Base-by-base conservation (phyloP, 1,140 invertebrate genomes). In the Bombus cullumanus region DNA sequence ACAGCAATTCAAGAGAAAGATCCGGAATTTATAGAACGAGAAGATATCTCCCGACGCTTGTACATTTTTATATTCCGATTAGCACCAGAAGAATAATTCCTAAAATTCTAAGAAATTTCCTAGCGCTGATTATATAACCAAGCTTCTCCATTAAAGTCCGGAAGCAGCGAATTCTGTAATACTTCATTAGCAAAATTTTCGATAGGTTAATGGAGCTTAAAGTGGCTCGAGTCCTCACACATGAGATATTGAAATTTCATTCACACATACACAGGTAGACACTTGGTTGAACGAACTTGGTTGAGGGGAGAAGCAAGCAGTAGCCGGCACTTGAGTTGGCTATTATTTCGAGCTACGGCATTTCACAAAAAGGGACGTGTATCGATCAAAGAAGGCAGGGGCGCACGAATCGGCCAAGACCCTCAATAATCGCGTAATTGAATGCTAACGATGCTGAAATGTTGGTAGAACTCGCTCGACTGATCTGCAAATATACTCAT, bases 341-440 rank as follows among this genome's bases (percentile, higher is more conserved):
- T 47, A 57, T 71, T 77, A 28, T 83, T 66, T 68, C 25, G n/a
- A 59, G 9, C 15, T 1, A 6, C 10, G 15, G 28, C 13, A 34
- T 22, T 39, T n/a, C 34, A 0, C n/a, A 57, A 79, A 73, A 75
- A 57, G 66, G 62, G 57, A 43, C 68, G 41, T 59, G 74, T 37
- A 74, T 73, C 73, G 86, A 88, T 92, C 77, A 71, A 53, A 64
- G 43, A 47, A 84, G 62, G 47, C n/a, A 41, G 8, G 66, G 64
- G n/a, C 62, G 41, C 22, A 81, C 74, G 77, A 79, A 62, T 72
- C 59, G 87, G 86, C 71, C 75, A 82, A 92, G 87, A 72, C 85
- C 75, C 87, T 89, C 75, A 81, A 91, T 92, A 92, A 92, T 92
- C 91, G 89, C 86, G 86, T 93, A 92, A 93, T 93, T 93, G 92